Evolutionary conservation across 2,797 vertebrate genomes (phyloP).

Genomic region (Sylvilagus floridanus): DNA sequence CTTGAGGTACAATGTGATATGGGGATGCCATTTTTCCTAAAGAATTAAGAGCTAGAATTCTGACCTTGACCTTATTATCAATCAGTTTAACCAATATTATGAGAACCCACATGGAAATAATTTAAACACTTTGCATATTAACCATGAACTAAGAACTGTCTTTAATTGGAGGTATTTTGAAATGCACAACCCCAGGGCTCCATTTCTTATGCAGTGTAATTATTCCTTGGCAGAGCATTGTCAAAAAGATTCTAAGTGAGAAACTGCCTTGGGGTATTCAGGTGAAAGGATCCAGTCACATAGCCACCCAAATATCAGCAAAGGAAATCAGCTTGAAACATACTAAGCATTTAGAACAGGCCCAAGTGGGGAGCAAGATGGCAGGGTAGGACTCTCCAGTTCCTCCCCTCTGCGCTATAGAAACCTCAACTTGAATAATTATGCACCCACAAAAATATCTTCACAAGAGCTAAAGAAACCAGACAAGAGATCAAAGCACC

Average conservation of each 20-base stretch:
- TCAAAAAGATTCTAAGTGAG: slow-evolving; percentile 5
- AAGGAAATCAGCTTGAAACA: slow-evolving; percentile 39
- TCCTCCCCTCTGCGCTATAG: too few species aligned
- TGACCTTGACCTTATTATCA: neutral
- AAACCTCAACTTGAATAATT: neutral
- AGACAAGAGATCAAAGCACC: neutral
- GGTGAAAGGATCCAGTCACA: slow-evolving; percentile 14
- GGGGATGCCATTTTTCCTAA: neutral
- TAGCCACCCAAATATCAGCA: slow-evolving; percentile 19
- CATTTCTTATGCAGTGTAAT: slow-evolving; percentile 44
- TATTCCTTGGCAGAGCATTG: neutral
- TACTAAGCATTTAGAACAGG: slow-evolving; percentile 4
- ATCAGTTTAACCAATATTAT: slow-evolving; percentile 32
- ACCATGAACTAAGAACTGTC: slow-evolving; percentile 15
- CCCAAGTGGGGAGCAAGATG: neutral
- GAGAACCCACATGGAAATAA: neutral
- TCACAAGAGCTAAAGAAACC: neutral
- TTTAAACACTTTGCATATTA: slow-evolving; percentile 36
- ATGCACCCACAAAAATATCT: neutral
- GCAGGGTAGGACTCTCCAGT: neutral
- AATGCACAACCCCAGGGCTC: neutral
- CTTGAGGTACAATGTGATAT: neutral
- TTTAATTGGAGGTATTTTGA: slow-evolving; percentile 33
- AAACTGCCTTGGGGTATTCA: slow-evolving; percentile 18
- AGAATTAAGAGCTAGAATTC: neutral